phyloP scores from a whole-genome alignment of 2,888 invertebrate genomes.

The Sepiola atlantica region DNA sequence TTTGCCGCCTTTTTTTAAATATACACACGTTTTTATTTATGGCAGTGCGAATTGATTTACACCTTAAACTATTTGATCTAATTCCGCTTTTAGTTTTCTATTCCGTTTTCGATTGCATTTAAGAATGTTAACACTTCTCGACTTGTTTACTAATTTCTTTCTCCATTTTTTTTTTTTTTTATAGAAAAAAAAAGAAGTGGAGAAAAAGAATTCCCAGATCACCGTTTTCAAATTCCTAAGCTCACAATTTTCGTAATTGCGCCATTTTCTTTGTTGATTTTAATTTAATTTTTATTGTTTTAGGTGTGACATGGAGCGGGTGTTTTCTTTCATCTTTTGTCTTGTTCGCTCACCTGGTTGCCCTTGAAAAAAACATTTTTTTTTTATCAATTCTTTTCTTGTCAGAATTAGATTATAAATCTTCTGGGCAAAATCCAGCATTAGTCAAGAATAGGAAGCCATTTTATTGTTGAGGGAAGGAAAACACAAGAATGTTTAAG shows the following conservation, averaged over 20 bases:
- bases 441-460: neutral
- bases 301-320: too few species aligned
- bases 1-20: too few species aligned
- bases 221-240: neutral
- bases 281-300: neutral
- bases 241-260: neutral
- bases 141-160: neutral
- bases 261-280: neutral
- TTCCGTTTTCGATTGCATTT: neutral
- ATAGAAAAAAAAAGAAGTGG: neutral
- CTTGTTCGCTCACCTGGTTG: neutral
- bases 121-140: neutral
- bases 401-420: neutral
- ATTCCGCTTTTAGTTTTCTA: too few species aligned
- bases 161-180: neutral
- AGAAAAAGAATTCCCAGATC: neutral
- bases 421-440: neutral
- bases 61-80: too few species aligned
- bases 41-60: too few species aligned
- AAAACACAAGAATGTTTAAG: too few species aligned
- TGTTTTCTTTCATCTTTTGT: neutral
- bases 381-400: neutral
- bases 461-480: neutral
- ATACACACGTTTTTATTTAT: too few species aligned
- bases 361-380: neutral